Base-by-base conservation (phyloP, 2,888 invertebrate genomes). In the Dinocampus coccinellae region DNA sequence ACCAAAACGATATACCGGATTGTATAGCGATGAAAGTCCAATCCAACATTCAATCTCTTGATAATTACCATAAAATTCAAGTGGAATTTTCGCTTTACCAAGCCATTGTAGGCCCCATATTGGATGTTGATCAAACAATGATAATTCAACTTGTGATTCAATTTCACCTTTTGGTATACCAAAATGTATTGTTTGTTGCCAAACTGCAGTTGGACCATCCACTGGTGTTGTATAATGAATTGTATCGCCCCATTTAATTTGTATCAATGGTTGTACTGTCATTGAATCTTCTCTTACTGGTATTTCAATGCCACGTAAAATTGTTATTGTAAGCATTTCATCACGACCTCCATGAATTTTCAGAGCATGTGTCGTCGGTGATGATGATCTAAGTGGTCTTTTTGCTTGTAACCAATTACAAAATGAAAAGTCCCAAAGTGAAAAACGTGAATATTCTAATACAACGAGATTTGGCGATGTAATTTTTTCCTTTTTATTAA, bases 41-140 rank as follows among this genome's bases (percentile, higher is more conserved):
- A 87, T 78, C 87, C 87, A 87, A 10, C 85, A 80, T 73, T 87
- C 87, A 0, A 87, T 77, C 34, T 87, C 85, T 57, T 87, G 85
- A 72, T 85, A 82, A 75, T 83, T 82, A 11, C 81, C 76, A 24
- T 84, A 79, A 67, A 78, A 79, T 65, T 87, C 87, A 7, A 87
- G 67, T 0, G 86, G 85, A 39, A 87, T 81, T 9, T 77, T 79
- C 0, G 86, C 80, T 73, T 87, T 87, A 0, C 87, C 87, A 6
- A 87, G 77, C 87, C 87, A 87, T 26, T 87, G 87, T 2, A 81
- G 75, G 16, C 87, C 87, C 87, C 87, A 87, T 2, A 84, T 80
- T 3, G 87, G 87, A 74, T 87, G 87, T 53, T 85, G 84, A 73
- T 87, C 87, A 26, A 82, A 87, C 0, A 87, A 77, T 3, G 86